These are phyloP conservation scores for Ranitomeya imitator DNA, from an alignment of 2,113 vertebrate genomes.

Conservation along the genomic window DNA sequence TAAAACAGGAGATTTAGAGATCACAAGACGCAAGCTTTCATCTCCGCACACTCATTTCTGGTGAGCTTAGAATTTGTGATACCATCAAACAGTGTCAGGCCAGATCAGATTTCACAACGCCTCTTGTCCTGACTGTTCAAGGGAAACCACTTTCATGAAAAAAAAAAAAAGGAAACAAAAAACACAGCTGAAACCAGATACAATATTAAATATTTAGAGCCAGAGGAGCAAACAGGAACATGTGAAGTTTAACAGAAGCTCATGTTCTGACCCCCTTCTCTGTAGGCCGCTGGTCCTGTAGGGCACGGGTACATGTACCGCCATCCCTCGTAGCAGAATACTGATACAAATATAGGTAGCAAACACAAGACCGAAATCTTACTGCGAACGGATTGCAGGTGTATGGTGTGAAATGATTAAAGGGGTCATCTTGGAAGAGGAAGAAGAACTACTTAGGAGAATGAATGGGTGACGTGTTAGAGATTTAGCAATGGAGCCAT, in stretches of 20 bases:
- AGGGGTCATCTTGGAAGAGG: too few relatives aligned
- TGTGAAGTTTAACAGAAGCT: slow-evolving; percentile 1
- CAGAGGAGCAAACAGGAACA: background rate
- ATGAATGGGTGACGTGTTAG: slow-evolving; percentile 8
- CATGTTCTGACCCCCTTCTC: background rate
- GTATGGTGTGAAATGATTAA: background rate
- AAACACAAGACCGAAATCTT: background rate
- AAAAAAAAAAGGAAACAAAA: background rate
- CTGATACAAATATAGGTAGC: background rate
- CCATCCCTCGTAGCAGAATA: background rate
- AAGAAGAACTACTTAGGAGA: background rate
- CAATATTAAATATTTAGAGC: slow-evolving; percentile 35
- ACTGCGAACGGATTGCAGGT: too few relatives aligned
- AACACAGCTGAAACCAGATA: slow-evolving; percentile 34
- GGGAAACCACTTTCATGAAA: slow-evolving; percentile 20
- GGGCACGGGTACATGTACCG: background rate
- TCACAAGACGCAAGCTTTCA: too few relatives aligned
- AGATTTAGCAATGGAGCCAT: slow-evolving; percentile 32
- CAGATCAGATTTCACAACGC: slow-evolving; percentile 2
- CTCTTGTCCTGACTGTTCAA: background rate
- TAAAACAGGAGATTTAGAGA: too few relatives aligned
- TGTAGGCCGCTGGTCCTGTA: background rate
- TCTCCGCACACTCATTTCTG: background rate
- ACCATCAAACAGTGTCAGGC: background rate
- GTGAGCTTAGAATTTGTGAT: slow-evolving; percentile 5